Conservation (phyloP, 2,113 vertebrate species). For the Brachypodius melanocephalos region DNA sequence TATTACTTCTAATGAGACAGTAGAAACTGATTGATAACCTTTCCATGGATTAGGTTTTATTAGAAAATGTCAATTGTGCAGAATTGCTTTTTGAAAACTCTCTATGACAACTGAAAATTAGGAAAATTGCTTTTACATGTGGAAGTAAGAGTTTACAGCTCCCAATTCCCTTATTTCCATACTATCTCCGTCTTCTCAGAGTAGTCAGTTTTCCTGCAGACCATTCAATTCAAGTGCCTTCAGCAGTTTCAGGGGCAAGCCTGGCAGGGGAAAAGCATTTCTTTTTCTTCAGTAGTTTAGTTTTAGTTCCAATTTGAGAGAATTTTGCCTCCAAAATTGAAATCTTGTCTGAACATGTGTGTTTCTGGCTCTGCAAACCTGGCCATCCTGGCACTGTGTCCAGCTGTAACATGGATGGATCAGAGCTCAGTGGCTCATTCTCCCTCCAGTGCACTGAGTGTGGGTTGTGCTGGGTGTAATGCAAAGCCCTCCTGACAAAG, state of each 20-base stretch:
- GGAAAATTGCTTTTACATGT: not conserved
- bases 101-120: not conserved
- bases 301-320: not conserved
- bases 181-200: not conserved
- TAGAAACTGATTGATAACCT: not conserved
- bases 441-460: not conserved
- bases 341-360: not conserved
- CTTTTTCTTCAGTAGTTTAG: not conserved
- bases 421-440: not conserved
- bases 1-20: conserved; percentile 9
- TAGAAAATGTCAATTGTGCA: not conserved
- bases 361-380: not conserved
- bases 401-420: rapidly evolving
- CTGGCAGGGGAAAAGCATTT: not conserved
- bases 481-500: not conserved
- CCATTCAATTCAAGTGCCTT: not conserved
- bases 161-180: not conserved
- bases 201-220: not conserved
- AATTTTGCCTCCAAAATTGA: not conserved
- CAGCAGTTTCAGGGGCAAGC: not conserved
- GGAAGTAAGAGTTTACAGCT: not conserved
- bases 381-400: not conserved
- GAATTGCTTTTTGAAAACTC: not conserved
- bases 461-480: rapidly evolving
- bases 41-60: conserved; percentile 6